phyloP scores from a whole-genome alignment of 2,113 vertebrate genomes.

The Columba livia region DNA sequence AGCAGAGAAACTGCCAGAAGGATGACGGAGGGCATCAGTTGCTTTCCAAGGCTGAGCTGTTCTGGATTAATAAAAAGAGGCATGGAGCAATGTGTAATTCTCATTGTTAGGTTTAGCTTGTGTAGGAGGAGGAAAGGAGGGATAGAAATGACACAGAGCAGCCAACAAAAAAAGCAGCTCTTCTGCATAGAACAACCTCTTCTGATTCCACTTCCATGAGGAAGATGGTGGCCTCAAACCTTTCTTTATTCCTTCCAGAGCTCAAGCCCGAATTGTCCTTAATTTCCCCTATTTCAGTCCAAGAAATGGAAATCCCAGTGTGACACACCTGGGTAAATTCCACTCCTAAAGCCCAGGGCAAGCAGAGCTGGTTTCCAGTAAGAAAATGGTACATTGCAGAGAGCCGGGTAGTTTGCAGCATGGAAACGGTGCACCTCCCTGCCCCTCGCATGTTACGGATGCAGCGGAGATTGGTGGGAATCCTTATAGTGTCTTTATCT shows the following conservation, averaged over 20 bases:
- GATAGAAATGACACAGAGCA: not conserved
- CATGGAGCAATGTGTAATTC: not conserved
- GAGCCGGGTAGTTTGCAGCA: not conserved
- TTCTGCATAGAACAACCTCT: not conserved
- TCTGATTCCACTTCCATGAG: rapidly evolving
- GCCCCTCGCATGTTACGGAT: not conserved
- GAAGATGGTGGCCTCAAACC: not conserved
- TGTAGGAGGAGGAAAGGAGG: not conserved
- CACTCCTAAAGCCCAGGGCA: not conserved
- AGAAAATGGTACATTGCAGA: not conserved
- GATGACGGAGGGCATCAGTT: not conserved
- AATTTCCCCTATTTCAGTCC: not conserved
- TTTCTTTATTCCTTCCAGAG: not conserved
- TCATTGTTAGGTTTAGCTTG: not conserved
- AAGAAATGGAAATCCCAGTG: not conserved
- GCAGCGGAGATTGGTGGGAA: not conserved
- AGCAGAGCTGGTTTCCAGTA: not conserved
- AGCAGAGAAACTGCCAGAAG: not conserved
- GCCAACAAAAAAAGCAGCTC: not conserved
- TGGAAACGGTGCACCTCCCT: not conserved
- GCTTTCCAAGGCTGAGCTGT: not conserved
- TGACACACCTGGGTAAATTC: not conserved
- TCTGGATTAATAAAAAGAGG: not conserved
- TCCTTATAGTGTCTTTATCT: not conserved
- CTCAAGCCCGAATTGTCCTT: not conserved